Percentiles rank a stretch among this genome's conserved stretches.
Evolutionary conservation across 2,888 invertebrate species (phyloP).

Genomic region (Dilophus febrilis): DNA sequence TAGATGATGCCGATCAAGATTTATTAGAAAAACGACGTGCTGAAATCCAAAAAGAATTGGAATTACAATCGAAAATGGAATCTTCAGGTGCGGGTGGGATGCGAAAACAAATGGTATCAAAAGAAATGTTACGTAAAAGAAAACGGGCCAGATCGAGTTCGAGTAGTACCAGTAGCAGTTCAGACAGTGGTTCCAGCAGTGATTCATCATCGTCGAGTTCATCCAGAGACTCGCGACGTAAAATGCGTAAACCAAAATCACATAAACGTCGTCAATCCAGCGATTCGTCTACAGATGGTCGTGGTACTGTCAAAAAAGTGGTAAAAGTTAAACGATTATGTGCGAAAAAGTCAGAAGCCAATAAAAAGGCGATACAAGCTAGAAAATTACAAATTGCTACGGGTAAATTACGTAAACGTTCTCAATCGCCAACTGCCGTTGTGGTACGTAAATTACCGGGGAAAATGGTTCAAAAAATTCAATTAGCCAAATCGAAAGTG

Average conservation of each 20-base stretch:
- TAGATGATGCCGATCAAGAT: constrained; percentile 9
- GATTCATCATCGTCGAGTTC: constrained; percentile 23
- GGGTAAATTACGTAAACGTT: background rate
- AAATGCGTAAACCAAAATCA: background rate
- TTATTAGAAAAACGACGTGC: constrained; percentile 7
- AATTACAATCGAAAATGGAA: constrained; percentile 8
- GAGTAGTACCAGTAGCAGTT: constrained; percentile 23
- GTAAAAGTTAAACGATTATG: constrained; percentile 24
- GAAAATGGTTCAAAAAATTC: no score
- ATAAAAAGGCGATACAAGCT: constrained; percentile 4
- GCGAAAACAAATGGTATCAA: constrained; percentile 18
- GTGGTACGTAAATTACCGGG: no score
- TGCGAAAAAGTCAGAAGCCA: constrained; percentile 7
- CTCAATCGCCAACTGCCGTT: background rate
- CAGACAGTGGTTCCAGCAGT: constrained; percentile 22
- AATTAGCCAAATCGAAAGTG: background rate
- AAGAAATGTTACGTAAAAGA: constrained; percentile 24
- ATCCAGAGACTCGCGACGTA: constrained; percentile 5
- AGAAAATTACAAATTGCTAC: background rate
- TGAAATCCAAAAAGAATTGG: constrained; percentile 8
- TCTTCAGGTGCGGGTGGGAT: constrained; percentile 4
- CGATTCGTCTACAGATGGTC: constrained; percentile 47
- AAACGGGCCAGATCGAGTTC: constrained; percentile 24
- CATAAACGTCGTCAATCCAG: constrained; percentile 33
- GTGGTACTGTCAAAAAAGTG: constrained; percentile 39